Conservation (phyloP, 2,888 invertebrate species). For the Metalampra italica region DNA sequence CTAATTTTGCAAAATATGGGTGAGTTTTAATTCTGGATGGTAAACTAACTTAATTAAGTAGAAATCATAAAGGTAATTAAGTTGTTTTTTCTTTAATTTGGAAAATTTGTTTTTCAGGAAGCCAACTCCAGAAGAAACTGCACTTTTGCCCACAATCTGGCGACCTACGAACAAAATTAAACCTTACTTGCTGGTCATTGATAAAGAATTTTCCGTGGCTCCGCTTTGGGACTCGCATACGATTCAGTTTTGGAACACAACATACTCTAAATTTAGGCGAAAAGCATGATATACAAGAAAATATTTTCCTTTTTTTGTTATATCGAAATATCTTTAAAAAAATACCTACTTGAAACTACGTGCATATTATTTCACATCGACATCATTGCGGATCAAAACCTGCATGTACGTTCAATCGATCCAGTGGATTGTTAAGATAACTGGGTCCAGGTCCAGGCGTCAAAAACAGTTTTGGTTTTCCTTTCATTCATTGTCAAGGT, state of each 20-base stretch:
- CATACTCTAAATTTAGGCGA: slow-evolving; percentile 56
- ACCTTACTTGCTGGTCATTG: slow-evolving; percentile 42
- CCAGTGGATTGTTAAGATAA: no score
- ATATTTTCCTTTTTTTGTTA: not conserved
- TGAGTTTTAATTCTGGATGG: slow-evolving; percentile 27
- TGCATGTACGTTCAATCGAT: no score
- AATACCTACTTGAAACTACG: no score
- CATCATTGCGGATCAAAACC: no score
- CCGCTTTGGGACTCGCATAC: slow-evolving; percentile 45
- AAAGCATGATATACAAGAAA: slow-evolving; percentile 20
- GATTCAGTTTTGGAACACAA: slow-evolving; percentile 51
- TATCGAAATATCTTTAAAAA: no score
- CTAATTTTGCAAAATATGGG: slow-evolving; percentile 65
- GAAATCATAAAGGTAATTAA: no score
- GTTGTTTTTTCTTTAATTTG: no score
- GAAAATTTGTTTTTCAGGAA: slow-evolving; percentile 43
- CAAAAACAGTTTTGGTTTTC: no score
- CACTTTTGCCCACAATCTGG: slow-evolving; percentile 40
- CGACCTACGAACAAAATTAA: slow-evolving; percentile 28
- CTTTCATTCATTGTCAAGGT: no score
- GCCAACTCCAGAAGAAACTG: slow-evolving; percentile 39
- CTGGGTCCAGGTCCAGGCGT: no score
- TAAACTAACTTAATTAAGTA: no score
- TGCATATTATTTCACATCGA: no score
- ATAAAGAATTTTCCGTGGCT: slow-evolving; percentile 36